A percentile compares a stretch with the other conserved stretches of the same genome.
Conservation (phyloP, 1,140 invertebrate species). For the Drosophila baimaii region DNA sequence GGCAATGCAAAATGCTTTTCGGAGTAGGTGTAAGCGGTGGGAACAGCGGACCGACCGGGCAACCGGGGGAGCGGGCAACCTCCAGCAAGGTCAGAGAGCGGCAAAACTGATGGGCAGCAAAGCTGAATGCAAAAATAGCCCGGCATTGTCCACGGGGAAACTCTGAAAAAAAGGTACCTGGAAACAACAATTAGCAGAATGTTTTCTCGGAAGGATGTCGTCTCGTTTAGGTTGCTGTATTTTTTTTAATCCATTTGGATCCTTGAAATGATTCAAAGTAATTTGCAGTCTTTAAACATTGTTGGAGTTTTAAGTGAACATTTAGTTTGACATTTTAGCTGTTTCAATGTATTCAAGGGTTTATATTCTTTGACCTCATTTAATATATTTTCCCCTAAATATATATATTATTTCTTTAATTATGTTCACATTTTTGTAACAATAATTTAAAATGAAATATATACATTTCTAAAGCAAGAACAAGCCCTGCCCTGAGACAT, state of each 20-base stretch:
- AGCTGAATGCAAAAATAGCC: constrained; percentile 30
- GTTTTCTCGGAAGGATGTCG: constrained; percentile 3
- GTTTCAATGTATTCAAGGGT: neutral
- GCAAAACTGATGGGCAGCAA: constrained; percentile 38
- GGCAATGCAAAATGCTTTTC: constrained; percentile 71
- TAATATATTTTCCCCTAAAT: no score
- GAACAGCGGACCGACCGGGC: neutral
- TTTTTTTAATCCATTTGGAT: neutral
- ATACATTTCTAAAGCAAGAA: no score
- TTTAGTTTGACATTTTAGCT: neutral
- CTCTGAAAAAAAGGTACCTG: neutral
- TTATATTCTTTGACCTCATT: neutral
- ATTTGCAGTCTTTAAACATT: no score
- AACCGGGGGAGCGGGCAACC: constrained; percentile 58
- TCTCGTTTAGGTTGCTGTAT: no score
- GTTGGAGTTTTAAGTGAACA: no score
- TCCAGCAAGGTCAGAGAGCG: constrained; percentile 70
- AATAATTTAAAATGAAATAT: no score
- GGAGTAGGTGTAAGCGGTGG: constrained; percentile 33
- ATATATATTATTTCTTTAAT: no score
- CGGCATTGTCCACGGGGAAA: neutral
- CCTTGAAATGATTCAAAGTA: neutral
- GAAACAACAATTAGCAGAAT: constrained; percentile 14
- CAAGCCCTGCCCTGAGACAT: no score
- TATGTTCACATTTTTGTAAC: no score